Evolutionary conservation across 2,888 invertebrate species (phyloP).

Genomic region (Timandra comae): DNA sequence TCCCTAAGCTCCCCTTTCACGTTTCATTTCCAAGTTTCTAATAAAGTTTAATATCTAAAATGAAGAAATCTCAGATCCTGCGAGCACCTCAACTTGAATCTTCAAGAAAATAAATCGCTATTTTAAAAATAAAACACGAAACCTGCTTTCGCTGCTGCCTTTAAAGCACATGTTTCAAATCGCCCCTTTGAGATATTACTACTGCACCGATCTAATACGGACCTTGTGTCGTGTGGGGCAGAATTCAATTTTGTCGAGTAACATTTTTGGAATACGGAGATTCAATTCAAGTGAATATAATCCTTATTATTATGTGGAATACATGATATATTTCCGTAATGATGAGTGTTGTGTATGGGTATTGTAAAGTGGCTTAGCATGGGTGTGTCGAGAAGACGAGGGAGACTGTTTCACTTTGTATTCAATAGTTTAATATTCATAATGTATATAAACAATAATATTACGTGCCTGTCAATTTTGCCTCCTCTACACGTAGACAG

Average conservation of each 20-base stretch:
- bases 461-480: too few relatives aligned
- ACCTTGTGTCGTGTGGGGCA: slow-evolving; percentile 17
- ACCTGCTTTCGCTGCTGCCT: slow-evolving; percentile 63
- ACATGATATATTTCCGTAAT: too few relatives aligned
- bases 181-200: slow-evolving; percentile 50
- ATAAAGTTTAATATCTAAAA: slow-evolving; percentile 34
- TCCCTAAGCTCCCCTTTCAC: slow-evolving; percentile 18
- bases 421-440: too few relatives aligned
- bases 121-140: slow-evolving; percentile 65
- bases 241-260: slow-evolving; percentile 12
- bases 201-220: slow-evolving; percentile 23
- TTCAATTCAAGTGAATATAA: slow-evolving; percentile 20
- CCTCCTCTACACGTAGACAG: too few relatives aligned
- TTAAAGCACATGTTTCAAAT: slow-evolving; percentile 63
- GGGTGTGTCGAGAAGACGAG: neutral
- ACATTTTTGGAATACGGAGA: slow-evolving; percentile 8
- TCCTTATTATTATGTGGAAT: slow-evolving; percentile 13
- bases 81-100: slow-evolving; percentile 31
- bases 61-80: slow-evolving; percentile 27
- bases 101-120: slow-evolving; percentile 51
- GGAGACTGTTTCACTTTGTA: too few relatives aligned
- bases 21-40: slow-evolving; percentile 32
- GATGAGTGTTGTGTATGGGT: too few relatives aligned
- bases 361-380: too few relatives aligned
- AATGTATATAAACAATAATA: too few relatives aligned